A percentile compares a stretch with the other conserved stretches of the same genome.
Conservation (phyloP, 1,140 invertebrate genomes). For the Saccostrea echinata region DNA sequence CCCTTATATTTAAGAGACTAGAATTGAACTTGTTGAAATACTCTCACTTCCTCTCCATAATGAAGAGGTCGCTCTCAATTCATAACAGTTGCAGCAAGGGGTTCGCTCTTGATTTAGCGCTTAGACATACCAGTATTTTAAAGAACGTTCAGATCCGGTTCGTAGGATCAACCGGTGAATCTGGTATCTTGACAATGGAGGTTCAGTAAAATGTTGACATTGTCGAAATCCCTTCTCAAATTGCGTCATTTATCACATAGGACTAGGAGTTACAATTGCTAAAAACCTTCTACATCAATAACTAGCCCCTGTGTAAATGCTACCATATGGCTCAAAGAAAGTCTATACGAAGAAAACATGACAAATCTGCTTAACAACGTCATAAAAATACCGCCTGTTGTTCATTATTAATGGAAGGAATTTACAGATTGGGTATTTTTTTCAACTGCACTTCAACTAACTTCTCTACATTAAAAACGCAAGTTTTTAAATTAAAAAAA, state of each 20-base stretch:
- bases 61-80: constrained; percentile 11
- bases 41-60: constrained; percentile 26
- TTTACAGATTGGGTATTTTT: background rate
- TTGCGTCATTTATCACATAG: constrained; percentile 33
- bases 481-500: too few species aligned
- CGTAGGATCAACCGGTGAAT: background rate
- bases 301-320: constrained; percentile 27
- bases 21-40: constrained; percentile 22
- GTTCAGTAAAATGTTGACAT: constrained; percentile 21
- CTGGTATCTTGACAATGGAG: constrained; percentile 9
- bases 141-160: background rate
- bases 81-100: background rate
- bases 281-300: constrained; percentile 27
- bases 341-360: constrained; percentile 5
- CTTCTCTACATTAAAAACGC: too few species aligned
- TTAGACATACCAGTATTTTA: background rate
- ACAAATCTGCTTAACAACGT: constrained; percentile 17
- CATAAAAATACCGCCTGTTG: constrained; percentile 20
- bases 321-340: constrained; percentile 23
- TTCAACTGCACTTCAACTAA: too few species aligned
- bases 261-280: constrained; percentile 26
- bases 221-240: constrained; percentile 19
- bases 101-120: background rate
- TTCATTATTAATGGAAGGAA: background rate
- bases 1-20: constrained; percentile 23